phyloP scores from a whole-genome alignment of 2,113 vertebrate species.

The Blennius ocellaris region DNA sequence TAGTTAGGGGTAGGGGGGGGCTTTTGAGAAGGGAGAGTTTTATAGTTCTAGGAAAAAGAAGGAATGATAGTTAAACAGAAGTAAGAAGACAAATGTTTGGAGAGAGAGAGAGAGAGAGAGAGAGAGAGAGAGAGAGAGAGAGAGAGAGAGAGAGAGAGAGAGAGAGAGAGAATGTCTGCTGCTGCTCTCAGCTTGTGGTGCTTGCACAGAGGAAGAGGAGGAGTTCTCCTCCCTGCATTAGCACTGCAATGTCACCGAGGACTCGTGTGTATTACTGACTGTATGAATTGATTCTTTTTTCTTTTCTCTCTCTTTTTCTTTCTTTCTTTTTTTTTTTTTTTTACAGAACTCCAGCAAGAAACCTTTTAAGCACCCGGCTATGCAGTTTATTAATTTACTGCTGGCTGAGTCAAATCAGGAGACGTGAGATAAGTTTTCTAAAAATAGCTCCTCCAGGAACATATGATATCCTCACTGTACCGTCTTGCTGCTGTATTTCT shows the following conservation, averaged over 20 bases:
- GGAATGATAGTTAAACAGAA: slow-evolving; percentile 64
- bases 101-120: slow-evolving; percentile 9
- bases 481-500: not conserved
- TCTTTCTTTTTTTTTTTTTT: not conserved
- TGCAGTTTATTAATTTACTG: slow-evolving; percentile 62
- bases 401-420: slow-evolving; percentile 63
- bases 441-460: slow-evolving; percentile 66
- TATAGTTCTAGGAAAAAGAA: slow-evolving; percentile 25
- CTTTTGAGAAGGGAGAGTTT: slow-evolving; percentile 20
- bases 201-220: slow-evolving; percentile 46
- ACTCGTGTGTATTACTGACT: slow-evolving; percentile 64
- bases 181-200: slow-evolving; percentile 45
- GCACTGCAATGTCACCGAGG: slow-evolving; percentile 80
- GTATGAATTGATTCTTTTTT: slow-evolving; percentile 54
- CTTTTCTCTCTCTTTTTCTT: not conserved
- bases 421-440: slow-evolving; percentile 51
- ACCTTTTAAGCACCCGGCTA: slow-evolving; percentile 63
- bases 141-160: not conserved
- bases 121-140: not conserved
- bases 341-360: slow-evolving; percentile 50
- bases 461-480: slow-evolving; percentile 8
- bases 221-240: slow-evolving; percentile 68
- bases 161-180: slow-evolving; percentile 6
- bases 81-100: slow-evolving; percentile 52
- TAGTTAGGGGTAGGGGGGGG: slow-evolving; percentile 18